phyloP scores from a whole-genome alignment of 2,797 vertebrate species.

The Protonibea diacanthus region DNA sequence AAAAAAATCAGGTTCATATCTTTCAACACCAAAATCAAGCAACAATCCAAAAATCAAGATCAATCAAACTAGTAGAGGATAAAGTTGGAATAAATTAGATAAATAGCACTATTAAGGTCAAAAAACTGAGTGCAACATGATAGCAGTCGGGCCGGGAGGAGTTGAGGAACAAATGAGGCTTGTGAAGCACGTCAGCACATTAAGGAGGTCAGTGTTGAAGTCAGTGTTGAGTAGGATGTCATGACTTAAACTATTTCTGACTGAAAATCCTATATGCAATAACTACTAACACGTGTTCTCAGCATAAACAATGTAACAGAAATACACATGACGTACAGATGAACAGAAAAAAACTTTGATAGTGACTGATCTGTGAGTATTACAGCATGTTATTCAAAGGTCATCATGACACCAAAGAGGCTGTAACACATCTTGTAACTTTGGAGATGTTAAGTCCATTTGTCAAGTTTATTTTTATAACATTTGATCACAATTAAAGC shows the following conservation, averaged over 20 bases:
- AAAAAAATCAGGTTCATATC: background rate
- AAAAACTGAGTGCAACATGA: background rate
- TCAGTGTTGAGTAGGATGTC: background rate
- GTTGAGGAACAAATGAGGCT: slow-evolving; percentile 1
- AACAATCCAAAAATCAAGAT: background rate
- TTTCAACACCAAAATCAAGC: background rate
- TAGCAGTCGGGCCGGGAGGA: background rate
- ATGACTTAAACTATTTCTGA: background rate
- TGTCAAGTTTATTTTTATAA: slow-evolving; percentile 5
- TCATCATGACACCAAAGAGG: slow-evolving; percentile 5
- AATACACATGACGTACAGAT: background rate
- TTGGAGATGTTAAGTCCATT: background rate
- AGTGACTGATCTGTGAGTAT: background rate
- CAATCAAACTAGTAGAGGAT: background rate
- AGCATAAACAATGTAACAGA: background rate
- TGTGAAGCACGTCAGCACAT: background rate
- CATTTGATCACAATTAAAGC: slow-evolving; percentile 3
- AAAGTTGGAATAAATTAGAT: background rate
- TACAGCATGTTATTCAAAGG: background rate
- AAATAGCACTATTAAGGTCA: background rate
- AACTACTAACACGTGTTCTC: background rate
- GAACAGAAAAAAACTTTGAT: background rate
- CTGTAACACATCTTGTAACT: background rate
- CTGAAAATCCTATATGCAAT: background rate
- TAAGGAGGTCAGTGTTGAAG: slow-evolving; percentile 5